Evolutionary conservation across 2,113 vertebrate genomes (phyloP).

Genomic region (Blennius ocellaris): DNA sequence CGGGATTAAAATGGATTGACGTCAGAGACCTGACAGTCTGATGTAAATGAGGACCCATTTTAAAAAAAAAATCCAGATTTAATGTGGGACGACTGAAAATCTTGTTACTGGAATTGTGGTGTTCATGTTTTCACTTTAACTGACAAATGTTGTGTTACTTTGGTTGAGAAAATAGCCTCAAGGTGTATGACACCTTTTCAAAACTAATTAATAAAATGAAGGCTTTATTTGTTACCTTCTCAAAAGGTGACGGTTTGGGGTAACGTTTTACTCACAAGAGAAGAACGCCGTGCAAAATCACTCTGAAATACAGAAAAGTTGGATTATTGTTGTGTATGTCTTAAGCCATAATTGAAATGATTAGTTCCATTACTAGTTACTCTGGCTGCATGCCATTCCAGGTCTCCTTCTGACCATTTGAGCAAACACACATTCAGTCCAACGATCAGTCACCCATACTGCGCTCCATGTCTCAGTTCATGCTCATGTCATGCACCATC

Average conservation of each 20-base stretch:
- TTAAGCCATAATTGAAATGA: not conserved
- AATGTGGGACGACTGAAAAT: conserved; percentile 15
- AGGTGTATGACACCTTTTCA: conserved; percentile 47
- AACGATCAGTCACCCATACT: not conserved
- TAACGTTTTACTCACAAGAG: not conserved
- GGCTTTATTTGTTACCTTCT: not conserved
- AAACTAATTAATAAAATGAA: conserved; percentile 45
- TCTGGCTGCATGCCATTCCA: not conserved
- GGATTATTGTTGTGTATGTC: not conserved
- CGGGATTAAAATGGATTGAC: conserved; percentile 17
- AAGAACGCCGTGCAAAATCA: conserved; percentile 10
- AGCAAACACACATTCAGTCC: not conserved
- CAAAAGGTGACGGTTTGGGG: conserved; percentile 34
- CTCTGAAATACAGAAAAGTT: not conserved
- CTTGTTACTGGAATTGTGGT: conserved; percentile 32
- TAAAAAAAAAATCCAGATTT: conserved; percentile 8
- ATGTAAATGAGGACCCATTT: conserved; percentile 25
- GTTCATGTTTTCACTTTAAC: conserved; percentile 36
- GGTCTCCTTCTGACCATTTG: not conserved
- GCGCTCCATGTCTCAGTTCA: conserved; percentile 4
- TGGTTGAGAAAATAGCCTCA: conserved; percentile 25
- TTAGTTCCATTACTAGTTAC: not conserved
- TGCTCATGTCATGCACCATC: conserved; percentile 25
- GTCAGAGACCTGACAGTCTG: conserved; percentile 16
- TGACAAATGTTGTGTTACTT: not conserved